phyloP scores from a whole-genome alignment of 92 coral and sea anemone genomes.

The Epizoanthus rinbou region DNA sequence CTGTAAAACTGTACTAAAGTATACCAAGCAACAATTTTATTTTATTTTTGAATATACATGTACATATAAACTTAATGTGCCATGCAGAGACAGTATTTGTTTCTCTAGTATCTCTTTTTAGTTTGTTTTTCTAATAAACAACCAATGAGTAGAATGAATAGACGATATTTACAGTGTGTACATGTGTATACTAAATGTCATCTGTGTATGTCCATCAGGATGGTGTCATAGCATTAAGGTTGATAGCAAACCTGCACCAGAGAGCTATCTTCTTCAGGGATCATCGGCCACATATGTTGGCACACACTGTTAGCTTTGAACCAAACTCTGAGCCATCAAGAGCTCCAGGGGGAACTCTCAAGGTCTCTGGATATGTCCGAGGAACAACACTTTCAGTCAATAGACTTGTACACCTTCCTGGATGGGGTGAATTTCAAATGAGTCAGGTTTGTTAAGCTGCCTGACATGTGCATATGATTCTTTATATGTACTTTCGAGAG shows the following conservation, averaged over 20 bases:
- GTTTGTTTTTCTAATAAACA: too few species aligned
- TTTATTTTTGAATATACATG: too few species aligned
- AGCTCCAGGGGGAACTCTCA: constrained; percentile 74
- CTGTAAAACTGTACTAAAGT: too few species aligned
- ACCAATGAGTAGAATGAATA: too few species aligned
- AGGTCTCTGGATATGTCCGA: constrained; percentile 88
- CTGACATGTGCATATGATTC: background rate
- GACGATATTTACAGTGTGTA: too few species aligned
- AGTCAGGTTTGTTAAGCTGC: constrained; percentile 65
- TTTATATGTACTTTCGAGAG: background rate
- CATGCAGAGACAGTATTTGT: too few species aligned
- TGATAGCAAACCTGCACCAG: constrained; percentile 90
- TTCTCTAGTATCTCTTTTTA: too few species aligned
- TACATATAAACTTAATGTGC: too few species aligned
- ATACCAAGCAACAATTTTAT: too few species aligned
- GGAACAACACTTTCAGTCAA: constrained; percentile 85
- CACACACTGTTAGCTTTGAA: constrained; percentile 75
- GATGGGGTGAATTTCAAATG: constrained; percentile 93
- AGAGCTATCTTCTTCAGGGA: constrained; percentile 82
- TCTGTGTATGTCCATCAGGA: constrained; percentile 60
- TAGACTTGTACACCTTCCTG: constrained; percentile 87
- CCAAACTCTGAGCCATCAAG: constrained; percentile 56
- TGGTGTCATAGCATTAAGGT: constrained; percentile 81
- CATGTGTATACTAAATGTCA: too few species aligned
- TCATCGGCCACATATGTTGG: constrained; percentile 82